Evolutionary conservation across 2,888 invertebrate genomes (phyloP), one percentile per base, ranked within the genome.

Genomic region (Epinotia bilunana): DNA sequence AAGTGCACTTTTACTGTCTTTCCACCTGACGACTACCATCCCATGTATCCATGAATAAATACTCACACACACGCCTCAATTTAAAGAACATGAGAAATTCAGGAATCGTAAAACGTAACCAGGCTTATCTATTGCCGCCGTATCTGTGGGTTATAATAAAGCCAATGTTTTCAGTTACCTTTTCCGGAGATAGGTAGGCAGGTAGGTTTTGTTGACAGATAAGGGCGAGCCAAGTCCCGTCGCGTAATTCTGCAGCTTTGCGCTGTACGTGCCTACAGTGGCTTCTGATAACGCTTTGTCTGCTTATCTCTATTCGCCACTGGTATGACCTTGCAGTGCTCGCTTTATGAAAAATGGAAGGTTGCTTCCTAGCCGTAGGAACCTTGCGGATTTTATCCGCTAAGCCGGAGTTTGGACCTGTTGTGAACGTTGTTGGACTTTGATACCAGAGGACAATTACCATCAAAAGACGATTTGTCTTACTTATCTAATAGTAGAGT

Each of bases 101-200:
- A 63, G 70, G 39, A 63, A 70, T 70, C 69, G 70, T 71, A 74
- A 74, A 74, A 71, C 64, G 68, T 67, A 69, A 68, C 55, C 61
- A 39, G 49, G 57, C 69, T 74, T 69, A 74, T 74, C 74, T 74
- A 55, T 63, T 18, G 43, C 55, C 62, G 55, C 28, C 61, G 69
- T 74, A 69, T 74, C 74, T 74, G 55, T 53, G 68, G 73, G 68
- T 64, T 73, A 68, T 73, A 73, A 68, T 63, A 69, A 74, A 64
- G 63, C 61, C 55, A 70, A 74, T 69, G 74, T 71, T 74, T 74
- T 71, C 74, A 65, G 70, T 74, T 74, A 65, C 71, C 70, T 71
- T 74, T 71, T 49, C 63, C 39, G 67, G 43, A 57, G 63, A 18
- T 61, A 61, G 65, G 65, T 46, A 65, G 64, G 57, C 58, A 72